phyloP scores from a whole-genome alignment of 2,888 invertebrate species.

The Nezara viridula region DNA sequence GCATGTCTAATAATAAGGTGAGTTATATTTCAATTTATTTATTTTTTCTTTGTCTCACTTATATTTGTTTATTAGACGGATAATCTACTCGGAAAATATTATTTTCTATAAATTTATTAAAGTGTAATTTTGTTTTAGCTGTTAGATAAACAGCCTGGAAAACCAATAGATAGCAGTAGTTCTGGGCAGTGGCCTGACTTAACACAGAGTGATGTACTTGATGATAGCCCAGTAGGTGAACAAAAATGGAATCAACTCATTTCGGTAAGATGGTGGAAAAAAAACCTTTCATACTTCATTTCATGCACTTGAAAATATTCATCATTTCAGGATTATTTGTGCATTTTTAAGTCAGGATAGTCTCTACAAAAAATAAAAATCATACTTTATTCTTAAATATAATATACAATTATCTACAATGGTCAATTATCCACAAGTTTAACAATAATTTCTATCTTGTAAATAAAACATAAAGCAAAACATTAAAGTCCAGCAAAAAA shows the following conservation, averaged over 20 bases:
- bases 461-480: too few relatives aligned
- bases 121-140: conserved; percentile 52
- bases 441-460: too few relatives aligned
- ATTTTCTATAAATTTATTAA: background rate
- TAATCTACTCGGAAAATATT: background rate
- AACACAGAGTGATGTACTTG: conserved; percentile 59
- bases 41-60: background rate
- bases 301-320: too few relatives aligned
- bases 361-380: too few relatives aligned
- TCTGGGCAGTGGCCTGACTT: conserved; percentile 58
- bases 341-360: too few relatives aligned
- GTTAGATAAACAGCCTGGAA: conserved; percentile 63
- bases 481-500: too few relatives aligned
- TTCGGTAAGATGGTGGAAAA: conserved; percentile 41
- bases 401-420: too few relatives aligned
- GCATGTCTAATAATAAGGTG: conserved; percentile 16
- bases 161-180: conserved; percentile 61
- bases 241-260: conserved; percentile 55
- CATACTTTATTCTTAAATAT: too few relatives aligned
- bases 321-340: too few relatives aligned
- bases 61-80: background rate
- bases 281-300: too few relatives aligned
- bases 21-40: conserved; percentile 6
- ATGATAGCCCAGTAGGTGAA: conserved; percentile 46
- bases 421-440: too few relatives aligned